These are phyloP conservation scores for Aphaenogaster floridana DNA, from an alignment of 1,140 invertebrate genomes.

Conservation along the genomic window DNA sequence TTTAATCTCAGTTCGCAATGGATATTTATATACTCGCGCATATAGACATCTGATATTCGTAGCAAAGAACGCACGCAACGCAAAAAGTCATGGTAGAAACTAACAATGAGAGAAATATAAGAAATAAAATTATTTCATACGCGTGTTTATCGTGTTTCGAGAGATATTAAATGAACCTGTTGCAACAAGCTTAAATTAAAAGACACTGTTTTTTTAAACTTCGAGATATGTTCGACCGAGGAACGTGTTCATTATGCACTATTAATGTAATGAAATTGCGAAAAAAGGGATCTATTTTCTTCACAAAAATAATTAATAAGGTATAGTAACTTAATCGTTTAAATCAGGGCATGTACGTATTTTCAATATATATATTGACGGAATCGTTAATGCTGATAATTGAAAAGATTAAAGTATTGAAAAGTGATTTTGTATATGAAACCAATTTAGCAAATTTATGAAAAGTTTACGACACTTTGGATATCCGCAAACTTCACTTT, in stretches of 20 bases:
- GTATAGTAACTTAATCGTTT: neutral
- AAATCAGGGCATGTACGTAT: neutral
- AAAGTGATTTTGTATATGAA: neutral
- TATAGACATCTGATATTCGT: conserved; percentile 4
- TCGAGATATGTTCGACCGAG: neutral
- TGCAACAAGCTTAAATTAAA: conserved; percentile 39
- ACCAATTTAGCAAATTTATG: neutral
- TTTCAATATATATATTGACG: neutral
- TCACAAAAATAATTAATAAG: neutral
- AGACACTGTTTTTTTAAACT: conserved; percentile 12
- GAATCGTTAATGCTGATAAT: conserved; percentile 8
- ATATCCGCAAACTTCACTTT: conserved; percentile 40
- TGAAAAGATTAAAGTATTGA: neutral
- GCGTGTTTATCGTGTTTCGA: neutral
- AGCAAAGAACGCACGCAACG: conserved; percentile 16
- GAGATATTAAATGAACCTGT: conserved; percentile 36
- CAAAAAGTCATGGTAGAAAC: neutral
- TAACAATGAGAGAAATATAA: conserved; percentile 15
- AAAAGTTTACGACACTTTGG: neutral
- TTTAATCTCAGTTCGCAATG: conserved; percentile 49
- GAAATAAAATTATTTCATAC: conserved; percentile 41
- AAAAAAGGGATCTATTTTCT: neutral
- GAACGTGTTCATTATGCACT: neutral
- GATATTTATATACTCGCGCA: conserved; percentile 30
- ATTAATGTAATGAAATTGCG: neutral